Percentiles rank a stretch among this genome's conserved stretches.
These are phyloP conservation scores for Nipponia nippon DNA, from an alignment of 2,113 vertebrate genomes.

Conservation along the genomic window DNA sequence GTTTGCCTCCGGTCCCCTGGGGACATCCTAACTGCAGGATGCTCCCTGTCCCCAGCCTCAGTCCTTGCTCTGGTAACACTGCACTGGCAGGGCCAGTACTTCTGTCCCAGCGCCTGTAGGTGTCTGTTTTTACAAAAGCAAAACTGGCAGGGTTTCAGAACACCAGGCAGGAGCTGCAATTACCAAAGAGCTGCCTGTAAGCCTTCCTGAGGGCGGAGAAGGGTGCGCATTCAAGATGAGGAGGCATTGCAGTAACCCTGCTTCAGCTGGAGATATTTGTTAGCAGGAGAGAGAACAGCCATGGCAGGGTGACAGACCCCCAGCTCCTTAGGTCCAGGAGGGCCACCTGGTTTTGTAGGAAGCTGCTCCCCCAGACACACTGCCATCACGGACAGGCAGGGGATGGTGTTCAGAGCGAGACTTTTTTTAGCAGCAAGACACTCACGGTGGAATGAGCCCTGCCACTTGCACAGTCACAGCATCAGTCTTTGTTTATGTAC, in stretches of 20 bases:
- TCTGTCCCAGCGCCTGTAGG: neutral
- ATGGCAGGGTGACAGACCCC: neutral
- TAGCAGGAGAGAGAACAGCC: neutral
- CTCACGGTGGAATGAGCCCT: neutral
- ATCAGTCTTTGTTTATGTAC: slow-evolving; percentile 41
- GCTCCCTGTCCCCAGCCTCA: neutral
- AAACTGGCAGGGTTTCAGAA: neutral
- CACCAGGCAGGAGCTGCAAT: neutral
- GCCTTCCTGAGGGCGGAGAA: neutral
- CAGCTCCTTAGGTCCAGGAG: neutral
- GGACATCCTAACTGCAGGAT: neutral
- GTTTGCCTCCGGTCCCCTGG: neutral
- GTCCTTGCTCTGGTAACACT: neutral
- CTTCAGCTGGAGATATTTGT: neutral
- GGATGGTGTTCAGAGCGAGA: neutral
- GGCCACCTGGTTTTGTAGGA: neutral
- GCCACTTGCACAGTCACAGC: slow-evolving; percentile 32
- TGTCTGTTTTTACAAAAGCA: neutral
- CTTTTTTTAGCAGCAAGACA: neutral
- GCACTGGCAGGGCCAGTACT: neutral
- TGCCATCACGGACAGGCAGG: neutral
- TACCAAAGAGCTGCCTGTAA: neutral
- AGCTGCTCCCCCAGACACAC: neutral
- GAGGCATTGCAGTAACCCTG: neutral
- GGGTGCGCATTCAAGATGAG: neutral